Base-by-base conservation (phyloP, 2,888 invertebrate species). In the Archips xylosteana region DNA sequence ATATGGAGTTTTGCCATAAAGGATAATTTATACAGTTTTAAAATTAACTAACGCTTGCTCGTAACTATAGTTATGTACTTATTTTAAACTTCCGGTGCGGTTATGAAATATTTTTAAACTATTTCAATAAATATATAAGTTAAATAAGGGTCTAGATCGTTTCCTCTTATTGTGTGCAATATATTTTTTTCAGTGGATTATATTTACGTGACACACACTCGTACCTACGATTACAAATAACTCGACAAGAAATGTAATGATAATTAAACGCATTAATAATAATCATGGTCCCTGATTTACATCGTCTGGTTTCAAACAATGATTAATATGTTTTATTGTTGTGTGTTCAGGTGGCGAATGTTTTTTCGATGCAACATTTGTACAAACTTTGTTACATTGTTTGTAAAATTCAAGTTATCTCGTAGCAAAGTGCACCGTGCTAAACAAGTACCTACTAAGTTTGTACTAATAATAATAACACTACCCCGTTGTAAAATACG, bases 261-360 rank as follows among this genome's bases (percentile, higher is more conserved):
- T 51, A 51, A 51, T 5, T 51, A 13, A 51, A 51, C 13, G 51
- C 51, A 51, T 15, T 51, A 4, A 51, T 39, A 39, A 39, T 54
- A 54, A 23, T 15, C 54, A 49, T n/a, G 45, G 51, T 15, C 15
- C 4, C 51, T 51, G 15, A 51, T 4, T 68, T 57, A 54, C 49
- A 59, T 68, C 57, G 47, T 62, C 9, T 23, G 34, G 47, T 57
- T 57, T 15, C 36, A 57, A 68, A 72, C 67, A 63, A 68, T 57
- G 36, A 67, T 13, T 10, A 68, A 39, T 57, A 54, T 42, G 39
- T 62, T 67, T 10, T 32, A 68, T 68, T 57, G 67, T 72, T 54
- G 6, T 57, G 47, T 36, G 59, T 54, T 62, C 49, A 34, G 47
- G 15, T 66, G 66, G 54, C 54, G 42, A 39, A 57, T 15, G 63